Evolutionary conservation across 2,113 vertebrate genomes (phyloP), one percentile per base, ranked within the genome.

Genomic region (Carassius gibelio): DNA sequence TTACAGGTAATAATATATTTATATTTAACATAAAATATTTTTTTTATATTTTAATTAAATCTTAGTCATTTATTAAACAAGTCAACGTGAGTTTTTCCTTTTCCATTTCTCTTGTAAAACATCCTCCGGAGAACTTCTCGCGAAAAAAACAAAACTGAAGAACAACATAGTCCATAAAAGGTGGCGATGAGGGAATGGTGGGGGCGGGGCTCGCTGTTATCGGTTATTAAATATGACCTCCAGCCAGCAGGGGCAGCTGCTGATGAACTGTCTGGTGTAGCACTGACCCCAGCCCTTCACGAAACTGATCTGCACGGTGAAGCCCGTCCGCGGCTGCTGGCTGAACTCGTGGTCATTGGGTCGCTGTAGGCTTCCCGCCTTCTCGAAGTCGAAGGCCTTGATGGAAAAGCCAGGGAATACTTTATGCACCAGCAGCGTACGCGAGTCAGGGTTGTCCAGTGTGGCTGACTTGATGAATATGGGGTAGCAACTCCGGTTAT

Each of bases 1-100:
- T 98, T 98, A 99, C 97, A 99, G 97, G 97, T 99, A 99, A 99
- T 98, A 98, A 98, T 99, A 99, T 98, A 98, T 98, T 97, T 97
- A 98, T 98, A 98, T 99, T 97, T 98, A 98, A 98, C 97, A 98
- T 98, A 99, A 98, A 99, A 98, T 98, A 97, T 97, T 97, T 94
- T 96, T 96, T 94, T 97, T 92, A 93, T 91, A 92, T 93, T 93
- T 94, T 88, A 97, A 98, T 94, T 93, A 97, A 98, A 97, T 97
- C 95, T 97, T 95, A 95, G 93, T 94, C 85, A 84, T 94, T 95
- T 94, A 91, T 93, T 94, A 93, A 93, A 61, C 57, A n/a, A 95
- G 95, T 97, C 94, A 88, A 85, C 94, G 88, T 85, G 82, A 75
- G 88, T 89, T 89, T 92, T 42, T 7, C 92, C 42, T 90, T 84